Conservation (phyloP, 35 echinoderm and acorn worm species). For the Hemicentrotus pulcherrimus region DNA sequence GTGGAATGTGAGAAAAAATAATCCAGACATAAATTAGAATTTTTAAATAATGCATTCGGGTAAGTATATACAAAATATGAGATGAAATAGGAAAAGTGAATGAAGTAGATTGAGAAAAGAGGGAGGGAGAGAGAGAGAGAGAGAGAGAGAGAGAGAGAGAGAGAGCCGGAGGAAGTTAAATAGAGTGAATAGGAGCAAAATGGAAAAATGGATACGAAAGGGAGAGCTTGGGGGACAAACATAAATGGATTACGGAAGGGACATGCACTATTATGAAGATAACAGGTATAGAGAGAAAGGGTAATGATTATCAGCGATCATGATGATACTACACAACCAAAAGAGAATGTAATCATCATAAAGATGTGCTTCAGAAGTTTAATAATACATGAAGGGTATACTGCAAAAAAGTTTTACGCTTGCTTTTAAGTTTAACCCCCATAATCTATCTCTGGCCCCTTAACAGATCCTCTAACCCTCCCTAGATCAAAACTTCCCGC, state of each 20-base stretch:
- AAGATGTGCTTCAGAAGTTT: no score
- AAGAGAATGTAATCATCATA: no score
- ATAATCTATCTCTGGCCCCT: not conserved
- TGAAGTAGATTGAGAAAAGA: not conserved
- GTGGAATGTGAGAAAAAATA: no score
- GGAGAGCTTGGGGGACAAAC: not conserved
- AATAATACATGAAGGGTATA: no score
- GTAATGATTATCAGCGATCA: not conserved
- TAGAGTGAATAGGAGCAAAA: not conserved
- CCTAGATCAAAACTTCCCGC: no score
- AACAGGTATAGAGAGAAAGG: not conserved
- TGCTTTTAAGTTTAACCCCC: not conserved
- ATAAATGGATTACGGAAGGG: not conserved
- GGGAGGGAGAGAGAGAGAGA: not conserved
- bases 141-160: not conserved
- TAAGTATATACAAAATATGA: no score
- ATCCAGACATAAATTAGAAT: no score
- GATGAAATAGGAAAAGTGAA: not conserved
- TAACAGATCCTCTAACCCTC: no score
- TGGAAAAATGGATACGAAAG: no score
- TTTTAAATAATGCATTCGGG: no score
- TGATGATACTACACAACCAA: not conserved
- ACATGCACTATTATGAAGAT: not conserved
- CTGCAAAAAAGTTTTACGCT: not conserved
- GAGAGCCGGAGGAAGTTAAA: not conserved